A percentile compares a stretch with the other conserved stretches of the same genome.
Conservation (phyloP, 2,888 invertebrate genomes). For the Strigamia maritima region DNA sequence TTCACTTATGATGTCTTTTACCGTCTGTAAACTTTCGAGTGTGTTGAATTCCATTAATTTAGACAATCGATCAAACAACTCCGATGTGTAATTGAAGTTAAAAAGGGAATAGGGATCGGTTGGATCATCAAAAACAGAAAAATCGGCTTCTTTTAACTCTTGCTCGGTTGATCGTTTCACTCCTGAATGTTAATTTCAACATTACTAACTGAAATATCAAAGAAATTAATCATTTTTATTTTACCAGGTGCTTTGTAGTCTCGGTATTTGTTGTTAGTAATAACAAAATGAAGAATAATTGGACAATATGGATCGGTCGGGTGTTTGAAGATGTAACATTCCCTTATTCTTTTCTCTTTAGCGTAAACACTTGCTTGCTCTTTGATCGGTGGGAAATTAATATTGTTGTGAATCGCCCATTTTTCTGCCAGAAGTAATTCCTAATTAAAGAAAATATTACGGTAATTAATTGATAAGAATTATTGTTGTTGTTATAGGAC, state of each 20-base stretch:
- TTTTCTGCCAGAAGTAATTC: constrained; percentile 54
- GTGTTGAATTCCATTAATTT: constrained; percentile 55
- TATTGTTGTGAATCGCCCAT: constrained; percentile 54
- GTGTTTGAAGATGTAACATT: constrained; percentile 54
- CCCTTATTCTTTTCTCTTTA: constrained; percentile 50
- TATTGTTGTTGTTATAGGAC: background rate
- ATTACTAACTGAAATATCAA: background rate
- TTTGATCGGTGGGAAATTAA: constrained; percentile 55
- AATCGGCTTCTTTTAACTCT: constrained; percentile 53
- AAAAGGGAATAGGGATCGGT: constrained; percentile 53
- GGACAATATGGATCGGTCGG: constrained; percentile 52
- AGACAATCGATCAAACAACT: constrained; percentile 53
- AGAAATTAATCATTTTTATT: background rate
- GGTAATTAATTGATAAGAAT: background rate
- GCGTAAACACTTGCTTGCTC: constrained; percentile 48
- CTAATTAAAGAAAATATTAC: constrained; percentile 44
- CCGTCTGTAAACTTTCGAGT: constrained; percentile 49
- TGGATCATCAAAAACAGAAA: constrained; percentile 54
- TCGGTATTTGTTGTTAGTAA: constrained; percentile 53
- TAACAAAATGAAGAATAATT: constrained; percentile 53
- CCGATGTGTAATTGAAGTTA: constrained; percentile 53
- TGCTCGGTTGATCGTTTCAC: constrained; percentile 51
- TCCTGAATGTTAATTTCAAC: constrained; percentile 46
- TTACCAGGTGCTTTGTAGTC: constrained; percentile 52
- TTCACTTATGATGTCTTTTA: constrained; percentile 49